Evolutionary conservation across 2,888 invertebrate species (phyloP).

Genomic region (Mesochorus sp.): DNA sequence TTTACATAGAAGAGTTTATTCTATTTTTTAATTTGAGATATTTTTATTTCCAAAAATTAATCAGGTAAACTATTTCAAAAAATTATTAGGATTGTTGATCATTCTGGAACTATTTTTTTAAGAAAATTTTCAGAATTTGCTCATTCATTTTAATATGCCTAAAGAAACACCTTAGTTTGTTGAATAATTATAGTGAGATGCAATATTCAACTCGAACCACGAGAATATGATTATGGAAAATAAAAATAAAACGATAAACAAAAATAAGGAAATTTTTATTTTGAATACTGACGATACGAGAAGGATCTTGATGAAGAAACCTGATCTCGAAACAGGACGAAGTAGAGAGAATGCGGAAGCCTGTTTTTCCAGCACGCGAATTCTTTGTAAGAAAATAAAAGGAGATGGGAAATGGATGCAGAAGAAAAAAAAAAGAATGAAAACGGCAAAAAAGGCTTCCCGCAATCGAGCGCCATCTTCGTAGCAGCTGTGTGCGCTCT

Average conservation of each 20-base stretch:
- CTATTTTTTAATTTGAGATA: too few species aligned
- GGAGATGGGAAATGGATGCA: not conserved
- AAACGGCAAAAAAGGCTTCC: conserved; percentile 6
- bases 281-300: not conserved
- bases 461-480: conserved; percentile 34
- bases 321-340: conserved; percentile 6
- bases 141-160: not conserved
- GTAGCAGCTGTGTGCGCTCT: conserved; percentile 2
- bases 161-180: too few species aligned
- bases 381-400: conserved; percentile 28
- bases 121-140: not conserved
- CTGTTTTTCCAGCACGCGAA: not conserved
- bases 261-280: not conserved
- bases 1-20: too few species aligned
- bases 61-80: too few species aligned
- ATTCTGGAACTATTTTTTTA: not conserved
- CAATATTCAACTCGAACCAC: too few species aligned
- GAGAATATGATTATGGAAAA: not conserved
- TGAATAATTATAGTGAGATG: too few species aligned
- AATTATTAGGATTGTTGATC: too few species aligned
- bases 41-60: too few species aligned
- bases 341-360: conserved; percentile 13
- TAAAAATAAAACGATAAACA: not conserved
- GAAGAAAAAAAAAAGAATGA: conserved; percentile 2
- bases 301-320: conserved; percentile 16